These are phyloP conservation scores for Muscina levida DNA, from an alignment of 2,888 invertebrate species.

Conservation along the genomic window DNA sequence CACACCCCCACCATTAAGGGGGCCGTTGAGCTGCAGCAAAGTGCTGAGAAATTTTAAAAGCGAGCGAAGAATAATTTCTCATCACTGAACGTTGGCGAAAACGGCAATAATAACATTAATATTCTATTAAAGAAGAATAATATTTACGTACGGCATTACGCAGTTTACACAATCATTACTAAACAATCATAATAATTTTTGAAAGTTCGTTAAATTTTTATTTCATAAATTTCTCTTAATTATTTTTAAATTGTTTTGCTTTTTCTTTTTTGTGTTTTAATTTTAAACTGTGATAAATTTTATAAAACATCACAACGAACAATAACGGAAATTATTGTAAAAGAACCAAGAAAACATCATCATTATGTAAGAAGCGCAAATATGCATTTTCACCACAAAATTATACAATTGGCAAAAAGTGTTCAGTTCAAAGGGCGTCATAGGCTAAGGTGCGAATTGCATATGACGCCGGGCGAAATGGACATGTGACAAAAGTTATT, in stretches of 20 bases:
- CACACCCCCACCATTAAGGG: neutral
- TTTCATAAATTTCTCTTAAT: slow-evolving; percentile 58
- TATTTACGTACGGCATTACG: slow-evolving; percentile 55
- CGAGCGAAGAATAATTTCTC: slow-evolving; percentile 64
- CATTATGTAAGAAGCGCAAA: slow-evolving; percentile 27
- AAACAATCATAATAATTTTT: slow-evolving; percentile 35
- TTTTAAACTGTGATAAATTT: slow-evolving; percentile 74
- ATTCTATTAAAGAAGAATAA: slow-evolving; percentile 1
- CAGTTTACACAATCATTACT: slow-evolving; percentile 45
- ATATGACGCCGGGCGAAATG: slow-evolving; percentile 11
- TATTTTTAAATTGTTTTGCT: slow-evolving; percentile 46
- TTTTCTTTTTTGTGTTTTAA: slow-evolving; percentile 67
- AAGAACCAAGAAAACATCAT: neutral
- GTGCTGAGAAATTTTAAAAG: slow-evolving; percentile 37
- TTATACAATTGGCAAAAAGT: slow-evolving; percentile 2
- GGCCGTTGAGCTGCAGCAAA: slow-evolving; percentile 12
- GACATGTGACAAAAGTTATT: neutral
- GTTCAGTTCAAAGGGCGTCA: slow-evolving; percentile 45
- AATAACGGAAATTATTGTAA: slow-evolving; percentile 51
- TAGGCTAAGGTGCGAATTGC: slow-evolving; percentile 57
- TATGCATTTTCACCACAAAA: slow-evolving; percentile 53
- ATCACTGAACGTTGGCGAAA: slow-evolving; percentile 6
- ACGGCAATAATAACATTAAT: too few species aligned
- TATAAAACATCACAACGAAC: slow-evolving; percentile 67
- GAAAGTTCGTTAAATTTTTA: slow-evolving; percentile 58